These are phyloP conservation scores for Catamblyrhynchus diadema DNA, from an alignment of 2,797 vertebrate genomes.

Conservation along the genomic window DNA sequence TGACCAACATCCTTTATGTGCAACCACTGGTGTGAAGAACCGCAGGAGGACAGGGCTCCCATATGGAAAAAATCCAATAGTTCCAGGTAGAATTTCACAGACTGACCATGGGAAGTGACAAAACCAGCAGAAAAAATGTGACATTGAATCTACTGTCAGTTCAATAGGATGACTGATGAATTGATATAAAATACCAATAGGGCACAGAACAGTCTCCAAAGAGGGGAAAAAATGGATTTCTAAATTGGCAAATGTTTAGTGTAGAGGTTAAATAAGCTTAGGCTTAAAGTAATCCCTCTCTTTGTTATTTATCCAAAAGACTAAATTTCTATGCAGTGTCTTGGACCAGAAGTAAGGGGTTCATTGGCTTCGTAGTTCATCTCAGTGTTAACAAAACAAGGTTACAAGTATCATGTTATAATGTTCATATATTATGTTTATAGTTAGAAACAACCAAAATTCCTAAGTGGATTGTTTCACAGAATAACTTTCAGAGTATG, in stretches of 20 bases:
- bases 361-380: conserved; percentile 31
- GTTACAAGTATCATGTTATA: neutral
- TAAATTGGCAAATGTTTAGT: conserved; percentile 24
- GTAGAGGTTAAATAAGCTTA: neutral
- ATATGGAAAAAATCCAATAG: neutral
- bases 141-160: conserved; percentile 2
- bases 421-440: neutral
- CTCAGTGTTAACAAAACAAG: neutral
- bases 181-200: conserved; percentile 9
- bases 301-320: conserved; percentile 10
- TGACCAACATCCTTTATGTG: conserved; percentile 9
- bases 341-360: conserved; percentile 37
- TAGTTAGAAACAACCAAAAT: neutral
- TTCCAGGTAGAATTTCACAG: conserved; percentile 37
- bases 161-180: neutral
- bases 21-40: conserved; percentile 8
- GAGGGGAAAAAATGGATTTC: neutral
- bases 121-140: neutral
- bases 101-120: conserved; percentile 50
- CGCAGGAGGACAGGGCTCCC: neutral
- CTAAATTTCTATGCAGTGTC: conserved; percentile 34
- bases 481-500: conserved; percentile 1
- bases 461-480: neutral
- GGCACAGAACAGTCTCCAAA: conserved; percentile 8
- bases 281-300: conserved; percentile 5